Conservation (phyloP, 2,113 vertebrate species). For the Speoplatyrhinus poulsoni region DNA sequence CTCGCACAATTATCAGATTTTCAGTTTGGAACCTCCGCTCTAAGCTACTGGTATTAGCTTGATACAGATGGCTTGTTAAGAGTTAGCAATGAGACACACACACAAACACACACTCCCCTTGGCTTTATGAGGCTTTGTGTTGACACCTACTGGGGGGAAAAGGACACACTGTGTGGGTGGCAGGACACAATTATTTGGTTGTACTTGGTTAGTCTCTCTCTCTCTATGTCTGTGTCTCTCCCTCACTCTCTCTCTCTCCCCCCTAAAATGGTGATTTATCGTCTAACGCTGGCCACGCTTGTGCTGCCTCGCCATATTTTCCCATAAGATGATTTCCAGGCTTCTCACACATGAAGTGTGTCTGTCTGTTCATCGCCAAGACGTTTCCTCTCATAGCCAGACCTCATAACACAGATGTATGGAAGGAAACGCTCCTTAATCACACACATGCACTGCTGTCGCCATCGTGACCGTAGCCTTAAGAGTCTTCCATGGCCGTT, state of each 20-base stretch:
- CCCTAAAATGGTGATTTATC: background rate
- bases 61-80: background rate
- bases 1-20: too few species aligned
- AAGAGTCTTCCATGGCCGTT: slow-evolving; percentile 22
- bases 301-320: background rate
- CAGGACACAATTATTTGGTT: too few species aligned
- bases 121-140: slow-evolving; percentile 24
- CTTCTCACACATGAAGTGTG: background rate
- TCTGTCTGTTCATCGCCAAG: background rate
- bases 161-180: background rate
- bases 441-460: slow-evolving; percentile 1
- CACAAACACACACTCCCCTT: slow-evolving; percentile 5
- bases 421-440: slow-evolving; percentile 19
- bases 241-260: background rate
- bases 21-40: background rate
- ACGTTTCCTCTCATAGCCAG: background rate
- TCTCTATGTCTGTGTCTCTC: background rate
- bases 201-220: background rate
- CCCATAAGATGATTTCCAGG: slow-evolving; percentile 9
- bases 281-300: background rate
- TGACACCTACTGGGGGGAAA: slow-evolving; percentile 16
- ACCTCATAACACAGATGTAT: background rate
- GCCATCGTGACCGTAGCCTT: slow-evolving; percentile 20
- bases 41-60: background rate
- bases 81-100: background rate